Evolutionary conservation across 2,888 invertebrate species (phyloP), one percentile per base, ranked within the genome.

Genomic region (Harpalus rubripes): DNA sequence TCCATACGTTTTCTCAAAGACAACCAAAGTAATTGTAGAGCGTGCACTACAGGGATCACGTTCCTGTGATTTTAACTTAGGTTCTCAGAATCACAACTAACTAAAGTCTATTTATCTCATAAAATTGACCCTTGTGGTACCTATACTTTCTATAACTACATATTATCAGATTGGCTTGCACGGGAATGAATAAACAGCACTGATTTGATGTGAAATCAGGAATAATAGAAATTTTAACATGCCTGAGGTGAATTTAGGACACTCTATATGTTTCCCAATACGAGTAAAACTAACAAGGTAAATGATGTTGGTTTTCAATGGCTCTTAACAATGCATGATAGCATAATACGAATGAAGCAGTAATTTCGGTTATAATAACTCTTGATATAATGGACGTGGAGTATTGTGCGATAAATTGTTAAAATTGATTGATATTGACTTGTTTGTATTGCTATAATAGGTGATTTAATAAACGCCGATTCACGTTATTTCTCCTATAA

Each of bases 391-490:
- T 74, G 72, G 44, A 74, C 8, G 16, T 8, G 1, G 7, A 44
- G 72, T 18, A 74, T 74, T 74, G 72, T 74, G 18, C 44, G 72
- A 74, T 74, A 74, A 74, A 74, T 74, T 74, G 72, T 7, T 74
- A 44, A 74, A 74, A 74, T 74, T 74, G 72, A 74, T 74, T 74
- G 72, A 74, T 74, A 44, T 44, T 44, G 72, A 74, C 72, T 74
- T 68, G 68, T 68, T 68, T 68, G 68, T 68, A 26, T 68, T 68
- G 68, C 26, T 68, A 68, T 68, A 68, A 68, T 68, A 68, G 68
- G 68, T 68, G 68, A 68, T 68, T 68, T 74, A 52, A 74, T 52
- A 74, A 74, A 18, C 44, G 72, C 41, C 72, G 41, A 74, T 41
- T 74, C 72, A 74, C 41, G 72, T 74, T 74, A 74, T 74, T 68